Evolutionary conservation across 2,888 invertebrate species (phyloP).

Genomic region (Entomobrya proxima): DNA sequence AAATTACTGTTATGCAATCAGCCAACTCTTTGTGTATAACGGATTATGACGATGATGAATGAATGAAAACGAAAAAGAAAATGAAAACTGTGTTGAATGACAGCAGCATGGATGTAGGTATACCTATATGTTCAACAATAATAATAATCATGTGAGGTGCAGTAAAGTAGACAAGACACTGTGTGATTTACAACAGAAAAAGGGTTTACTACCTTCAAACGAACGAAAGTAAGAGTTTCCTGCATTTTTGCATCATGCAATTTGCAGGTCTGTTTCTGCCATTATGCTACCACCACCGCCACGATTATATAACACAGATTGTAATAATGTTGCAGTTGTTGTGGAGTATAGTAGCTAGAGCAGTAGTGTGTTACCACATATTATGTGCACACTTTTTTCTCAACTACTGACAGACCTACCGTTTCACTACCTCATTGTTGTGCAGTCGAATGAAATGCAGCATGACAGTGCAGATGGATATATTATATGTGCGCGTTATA

Average conservation of each 20-base stretch:
- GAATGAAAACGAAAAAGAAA: conserved; percentile 16
- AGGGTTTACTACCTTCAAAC: background rate
- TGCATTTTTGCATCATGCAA: conserved; percentile 18
- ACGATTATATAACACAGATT: background rate
- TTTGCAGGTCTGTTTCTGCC: background rate
- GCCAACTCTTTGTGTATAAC: background rate
- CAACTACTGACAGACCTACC: background rate
- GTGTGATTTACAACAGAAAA: conserved; percentile 15
- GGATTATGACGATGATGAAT: background rate
- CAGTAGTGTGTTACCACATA: background rate
- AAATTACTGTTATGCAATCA: conserved; percentile 26
- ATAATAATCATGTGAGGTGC: background rate
- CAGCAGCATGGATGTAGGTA: background rate
- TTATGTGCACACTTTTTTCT: background rate
- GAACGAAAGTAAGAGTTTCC: conserved; percentile 39
- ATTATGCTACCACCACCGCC: too few relatives aligned
- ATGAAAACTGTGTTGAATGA: background rate
- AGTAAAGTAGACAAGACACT: background rate
- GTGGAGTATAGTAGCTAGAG: background rate
- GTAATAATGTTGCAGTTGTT: background rate
- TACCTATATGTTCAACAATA: too few relatives aligned
- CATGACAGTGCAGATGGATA: background rate
- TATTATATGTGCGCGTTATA: background rate
- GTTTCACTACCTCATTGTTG: background rate
- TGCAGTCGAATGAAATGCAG: background rate